Base-by-base conservation (phyloP, 2,888 invertebrate genomes). In the Catocala nupta region DNA sequence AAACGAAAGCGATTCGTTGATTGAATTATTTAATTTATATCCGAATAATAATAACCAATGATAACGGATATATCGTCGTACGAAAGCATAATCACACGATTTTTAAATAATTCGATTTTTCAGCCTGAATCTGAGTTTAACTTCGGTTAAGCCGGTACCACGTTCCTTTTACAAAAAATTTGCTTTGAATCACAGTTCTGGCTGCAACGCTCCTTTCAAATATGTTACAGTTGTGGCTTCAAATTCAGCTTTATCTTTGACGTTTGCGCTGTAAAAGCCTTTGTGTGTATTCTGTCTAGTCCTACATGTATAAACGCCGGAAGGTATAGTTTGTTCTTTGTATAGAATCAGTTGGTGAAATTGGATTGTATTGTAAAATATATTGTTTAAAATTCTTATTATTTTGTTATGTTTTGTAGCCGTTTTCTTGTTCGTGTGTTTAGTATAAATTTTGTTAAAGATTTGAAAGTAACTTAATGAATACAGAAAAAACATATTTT, bases 221-320 rank as follows among this genome's bases (percentile, higher is more conserved):
- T 36, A 33, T 44, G n/a, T 54, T 13, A 55, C 47, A 55, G 51
- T 44, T 36, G 11, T 0, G 33, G 43, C n/a, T 54, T 61, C 33
- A 66, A 60, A 61, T 59, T 48, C 42, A 55, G 58, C 16, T 55
- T 36, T 63, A 62, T 56, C 55, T 54, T 63, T 67, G 61, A 65
- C 48, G 16, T 63, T 54, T 63, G 39, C 25, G 1, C 11, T 34
- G 43, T 47, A 13, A 47, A 66, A 63, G 42, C 34, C 57, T 62
- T 59, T 75, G 58, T 62, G 36, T 47, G 44, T 44, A 34, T 13
- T 51, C 5, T 33, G 45, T 47, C 16, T 55, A 12, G 25, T 25
- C 44, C 13, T 43, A 52, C 55, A 36, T 54, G 33, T 34, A 39
- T 44, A 56, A 56, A 45, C n/a, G 60, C 58, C 57, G n/a, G 51